Percentiles rank a stretch among this genome's conserved stretches.
Evolutionary conservation across 2,113 vertebrate species (phyloP).

Genomic region (Glaucidium brasilianum): DNA sequence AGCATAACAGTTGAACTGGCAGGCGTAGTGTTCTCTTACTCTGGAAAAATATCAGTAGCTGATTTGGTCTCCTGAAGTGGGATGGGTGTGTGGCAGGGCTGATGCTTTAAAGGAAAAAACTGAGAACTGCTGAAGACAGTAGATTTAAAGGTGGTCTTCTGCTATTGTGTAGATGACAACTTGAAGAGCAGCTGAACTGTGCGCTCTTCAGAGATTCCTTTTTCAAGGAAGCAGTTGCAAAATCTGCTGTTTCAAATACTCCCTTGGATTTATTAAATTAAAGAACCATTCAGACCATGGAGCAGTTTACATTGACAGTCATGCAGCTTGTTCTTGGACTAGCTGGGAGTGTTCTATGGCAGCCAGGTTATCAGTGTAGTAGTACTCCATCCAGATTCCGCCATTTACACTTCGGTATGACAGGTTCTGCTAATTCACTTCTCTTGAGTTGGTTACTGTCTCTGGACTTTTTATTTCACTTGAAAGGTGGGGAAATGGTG

Average conservation of each 20-base stretch:
- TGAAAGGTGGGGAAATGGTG: not conserved
- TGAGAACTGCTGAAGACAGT: not conserved
- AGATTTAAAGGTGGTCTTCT: not conserved
- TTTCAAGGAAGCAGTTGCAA: not conserved
- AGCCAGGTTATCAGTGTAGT: not conserved
- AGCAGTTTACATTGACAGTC: not conserved
- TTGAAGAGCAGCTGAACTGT: not conserved
- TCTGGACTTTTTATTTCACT: not conserved
- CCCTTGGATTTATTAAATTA: not conserved
- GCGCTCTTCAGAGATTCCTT: not conserved
- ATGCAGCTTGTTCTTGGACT: not conserved
- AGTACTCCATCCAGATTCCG: not conserved
- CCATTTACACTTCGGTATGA: not conserved
- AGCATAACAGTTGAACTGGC: not conserved
- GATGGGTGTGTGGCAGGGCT: not conserved
- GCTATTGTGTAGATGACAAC: not conserved
- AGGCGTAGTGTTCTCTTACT: rapidly evolving
- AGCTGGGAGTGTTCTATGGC: not conserved
- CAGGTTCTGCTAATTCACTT: not conserved
- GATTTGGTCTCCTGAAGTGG: not conserved
- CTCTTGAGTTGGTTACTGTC: not conserved
- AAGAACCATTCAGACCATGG: not conserved
- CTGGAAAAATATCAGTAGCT: not conserved
- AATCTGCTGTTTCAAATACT: not conserved
- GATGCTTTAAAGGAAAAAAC: not conserved